Conservation (phyloP, 1,140 invertebrate genomes). For the Cherax quadricarinatus region DNA sequence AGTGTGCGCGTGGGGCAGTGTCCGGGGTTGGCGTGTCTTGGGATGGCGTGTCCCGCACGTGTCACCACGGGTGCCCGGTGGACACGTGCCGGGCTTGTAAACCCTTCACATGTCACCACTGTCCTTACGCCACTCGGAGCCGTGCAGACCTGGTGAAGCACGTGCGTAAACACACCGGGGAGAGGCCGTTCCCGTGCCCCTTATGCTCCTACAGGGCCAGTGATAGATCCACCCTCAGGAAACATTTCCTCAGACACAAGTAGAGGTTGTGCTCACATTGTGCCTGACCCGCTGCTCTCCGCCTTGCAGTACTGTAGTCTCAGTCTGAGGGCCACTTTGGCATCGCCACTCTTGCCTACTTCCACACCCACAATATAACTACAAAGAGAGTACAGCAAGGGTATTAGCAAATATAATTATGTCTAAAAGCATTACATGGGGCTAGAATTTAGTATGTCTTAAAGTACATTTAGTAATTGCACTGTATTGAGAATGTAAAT, state of each 20-base stretch:
- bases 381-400: no score
- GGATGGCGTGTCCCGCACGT: constrained; percentile 32
- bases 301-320: no score
- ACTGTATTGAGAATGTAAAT: no score
- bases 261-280: not conserved
- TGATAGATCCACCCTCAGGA: constrained; percentile 56
- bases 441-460: no score
- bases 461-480: no score
- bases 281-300: no score
- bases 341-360: no score
- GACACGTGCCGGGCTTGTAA: constrained; percentile 53
- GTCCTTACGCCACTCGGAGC: constrained; percentile 44
- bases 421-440: no score
- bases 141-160: constrained; percentile 53
- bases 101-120: constrained; percentile 55
- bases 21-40: constrained; percentile 26
- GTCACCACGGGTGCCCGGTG: constrained; percentile 49
- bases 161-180: constrained; percentile 50
- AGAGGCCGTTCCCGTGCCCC: constrained; percentile 42
- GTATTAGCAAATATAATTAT: no score
- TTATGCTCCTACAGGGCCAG: constrained; percentile 48
- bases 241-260: constrained; percentile 52
- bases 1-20: constrained; percentile 52
- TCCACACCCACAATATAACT: no score
- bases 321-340: no score